phyloP scores from a whole-genome alignment of 1,140 invertebrate genomes.

The Vanessa atalanta region DNA sequence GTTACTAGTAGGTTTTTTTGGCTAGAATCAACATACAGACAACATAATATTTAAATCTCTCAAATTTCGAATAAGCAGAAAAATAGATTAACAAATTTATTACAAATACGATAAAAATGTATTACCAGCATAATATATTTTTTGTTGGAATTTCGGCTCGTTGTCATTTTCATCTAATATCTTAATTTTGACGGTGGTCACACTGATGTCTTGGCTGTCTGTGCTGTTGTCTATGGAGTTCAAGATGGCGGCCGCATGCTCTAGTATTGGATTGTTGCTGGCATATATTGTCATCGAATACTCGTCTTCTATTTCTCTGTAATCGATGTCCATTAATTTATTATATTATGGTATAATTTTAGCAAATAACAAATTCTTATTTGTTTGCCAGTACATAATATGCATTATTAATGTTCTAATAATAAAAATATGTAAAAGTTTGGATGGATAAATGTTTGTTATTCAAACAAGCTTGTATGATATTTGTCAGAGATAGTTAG shows the following conservation, averaged over 20 bases:
- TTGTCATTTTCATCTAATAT: conserved; percentile 94
- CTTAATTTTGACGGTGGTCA: conserved; percentile 86
- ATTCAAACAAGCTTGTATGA: no score
- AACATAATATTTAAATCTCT: background rate
- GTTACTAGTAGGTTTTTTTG: no score
- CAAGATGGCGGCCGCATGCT: conserved; percentile 73
- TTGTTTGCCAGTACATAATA: no score
- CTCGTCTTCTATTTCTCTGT: conserved; percentile 84
- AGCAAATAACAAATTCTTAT: no score
- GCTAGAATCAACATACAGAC: no score
- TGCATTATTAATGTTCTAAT: no score
- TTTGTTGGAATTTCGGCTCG: conserved; percentile 86
- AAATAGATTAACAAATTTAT: background rate
- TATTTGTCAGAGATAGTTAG: no score
- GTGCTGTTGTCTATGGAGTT: conserved; percentile 69
- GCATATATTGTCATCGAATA: conserved; percentile 91
- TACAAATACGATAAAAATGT: background rate
- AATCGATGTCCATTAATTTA: background rate
- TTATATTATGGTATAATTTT: background rate
- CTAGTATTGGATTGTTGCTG: conserved; percentile 90
- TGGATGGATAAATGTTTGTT: no score
- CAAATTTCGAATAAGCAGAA: background rate
- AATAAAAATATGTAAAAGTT: no score
- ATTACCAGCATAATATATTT: conserved; percentile 88
- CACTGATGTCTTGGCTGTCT: conserved; percentile 79